Evolutionary conservation across 2,888 invertebrate genomes (phyloP).

Genomic region (Zonitis immaculata): DNA sequence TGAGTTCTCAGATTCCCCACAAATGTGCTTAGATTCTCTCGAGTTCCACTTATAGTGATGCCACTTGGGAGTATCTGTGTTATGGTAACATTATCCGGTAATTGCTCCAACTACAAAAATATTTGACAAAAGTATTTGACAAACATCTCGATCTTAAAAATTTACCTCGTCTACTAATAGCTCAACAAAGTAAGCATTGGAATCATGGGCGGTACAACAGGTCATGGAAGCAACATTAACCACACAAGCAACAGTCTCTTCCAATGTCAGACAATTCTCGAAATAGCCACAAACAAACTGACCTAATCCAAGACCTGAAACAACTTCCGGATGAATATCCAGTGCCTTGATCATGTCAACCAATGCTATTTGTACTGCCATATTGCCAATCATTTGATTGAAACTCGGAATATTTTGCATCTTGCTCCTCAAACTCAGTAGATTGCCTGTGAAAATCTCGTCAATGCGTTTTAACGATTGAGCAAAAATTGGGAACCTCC

Average conservation of each 20-base stretch:
- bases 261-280: slow-evolving; percentile 77
- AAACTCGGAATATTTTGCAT: neutral
- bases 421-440: slow-evolving; percentile 5
- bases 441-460: neutral
- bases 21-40: neutral
- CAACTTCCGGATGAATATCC: slow-evolving; percentile 36
- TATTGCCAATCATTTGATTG: slow-evolving; percentile 18
- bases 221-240: neutral
- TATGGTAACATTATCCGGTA: neutral
- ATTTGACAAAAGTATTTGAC: no score
- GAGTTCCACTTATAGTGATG: neutral
- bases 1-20: neutral
- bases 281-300: slow-evolving; percentile 90
- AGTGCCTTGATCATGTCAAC: slow-evolving; percentile 51
- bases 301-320: slow-evolving; percentile 74
- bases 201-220: neutral
- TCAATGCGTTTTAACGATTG: slow-evolving; percentile 56
- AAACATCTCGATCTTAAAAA: no score
- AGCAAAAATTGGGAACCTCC: slow-evolving; percentile 69
- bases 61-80: neutral
- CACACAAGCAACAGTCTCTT: slow-evolving; percentile 61
- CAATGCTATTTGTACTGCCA: slow-evolving; percentile 55
- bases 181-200: neutral
- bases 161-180: neutral
- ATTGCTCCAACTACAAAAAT: neutral